These are phyloP conservation scores for Alviniconcha strummeri DNA, from an alignment of 2,888 invertebrate genomes.

Conservation along the genomic window DNA sequence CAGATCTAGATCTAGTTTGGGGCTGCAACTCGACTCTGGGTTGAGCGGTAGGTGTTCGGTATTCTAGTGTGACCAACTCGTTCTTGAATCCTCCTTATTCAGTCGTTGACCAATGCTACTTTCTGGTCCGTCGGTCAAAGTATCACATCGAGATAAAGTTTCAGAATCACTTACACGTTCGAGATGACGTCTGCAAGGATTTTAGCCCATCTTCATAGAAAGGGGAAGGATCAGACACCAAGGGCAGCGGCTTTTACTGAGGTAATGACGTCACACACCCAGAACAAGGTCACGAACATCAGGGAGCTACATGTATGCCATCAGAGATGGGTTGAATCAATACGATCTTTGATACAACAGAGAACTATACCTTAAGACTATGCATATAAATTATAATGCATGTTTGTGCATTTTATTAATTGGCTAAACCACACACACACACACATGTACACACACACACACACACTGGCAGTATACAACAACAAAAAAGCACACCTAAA, in stretches of 20 bases:
- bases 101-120: no score
- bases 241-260: slow-evolving; percentile 37
- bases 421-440: neutral
- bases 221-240: slow-evolving; percentile 27
- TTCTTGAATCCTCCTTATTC: no score
- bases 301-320: neutral
- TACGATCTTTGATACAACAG: neutral
- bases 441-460: neutral
- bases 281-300: no score
- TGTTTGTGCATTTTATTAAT: no score
- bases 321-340: neutral
- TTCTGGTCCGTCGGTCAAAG: no score
- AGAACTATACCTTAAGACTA: neutral
- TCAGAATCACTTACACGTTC: no score
- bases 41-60: no score
- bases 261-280: neutral
- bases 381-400: neutral
- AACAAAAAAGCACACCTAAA: neutral
- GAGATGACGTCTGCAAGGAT: slow-evolving; percentile 23
- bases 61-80: no score
- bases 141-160: no score
- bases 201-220: slow-evolving; percentile 30
- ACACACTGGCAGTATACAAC: neutral
- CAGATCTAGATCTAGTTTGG: no score
- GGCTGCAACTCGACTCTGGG: no score